A percentile compares a stretch with the other conserved stretches of the same genome.
phyloP scores from a whole-genome alignment of 2,797 vertebrate species.

The Lithobates sylvaticus region DNA sequence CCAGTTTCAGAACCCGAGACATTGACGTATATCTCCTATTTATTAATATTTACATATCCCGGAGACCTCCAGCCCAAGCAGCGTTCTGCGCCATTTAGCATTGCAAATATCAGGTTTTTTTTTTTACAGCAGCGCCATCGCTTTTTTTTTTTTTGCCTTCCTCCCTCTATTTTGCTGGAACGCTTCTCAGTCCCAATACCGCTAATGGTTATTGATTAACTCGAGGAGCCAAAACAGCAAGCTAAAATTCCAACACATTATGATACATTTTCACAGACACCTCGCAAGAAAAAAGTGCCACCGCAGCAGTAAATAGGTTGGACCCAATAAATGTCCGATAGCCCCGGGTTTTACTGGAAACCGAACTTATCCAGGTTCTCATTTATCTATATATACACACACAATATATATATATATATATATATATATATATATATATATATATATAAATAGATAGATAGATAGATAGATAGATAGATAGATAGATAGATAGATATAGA shows the following conservation, averaged over 20 bases:
- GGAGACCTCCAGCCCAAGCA: background rate
- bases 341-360: conserved; percentile 8
- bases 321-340: conserved; percentile 11
- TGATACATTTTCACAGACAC: conserved; percentile 63
- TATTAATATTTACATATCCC: conserved; percentile 16
- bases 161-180: conserved; percentile 54
- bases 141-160: conserved; percentile 14
- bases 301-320: conserved; percentile 38
- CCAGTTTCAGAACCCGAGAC: background rate
- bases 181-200: conserved; percentile 47
- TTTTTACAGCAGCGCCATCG: conserved; percentile 10
- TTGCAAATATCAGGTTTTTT: background rate
- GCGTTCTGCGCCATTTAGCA: background rate
- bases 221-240: conserved; percentile 57
- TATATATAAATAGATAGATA: no score
- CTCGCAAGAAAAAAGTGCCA: conserved; percentile 60
- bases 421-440: no score
- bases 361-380: background rate
- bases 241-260: conserved; percentile 65
- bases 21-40: conserved; percentile 6
- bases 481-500: no score
- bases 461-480: no score
- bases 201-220: conserved; percentile 66
- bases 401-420: no score
- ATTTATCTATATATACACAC: no score